phyloP scores from a whole-genome alignment of 2,888 invertebrate genomes.

The Choristoneura rosaceana region DNA sequence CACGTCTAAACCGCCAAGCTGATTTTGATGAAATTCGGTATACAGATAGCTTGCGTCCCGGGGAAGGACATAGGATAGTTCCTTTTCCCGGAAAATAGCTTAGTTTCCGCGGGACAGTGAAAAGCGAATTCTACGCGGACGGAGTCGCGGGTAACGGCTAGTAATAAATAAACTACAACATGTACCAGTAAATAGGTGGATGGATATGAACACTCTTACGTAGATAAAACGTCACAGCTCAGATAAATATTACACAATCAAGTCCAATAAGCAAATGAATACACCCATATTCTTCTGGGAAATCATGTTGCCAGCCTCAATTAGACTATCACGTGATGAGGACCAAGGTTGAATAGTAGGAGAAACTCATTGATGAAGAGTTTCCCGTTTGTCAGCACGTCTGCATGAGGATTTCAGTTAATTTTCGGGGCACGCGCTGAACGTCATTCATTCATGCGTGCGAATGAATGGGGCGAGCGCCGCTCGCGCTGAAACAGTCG shows the following conservation, averaged over 20 bases:
- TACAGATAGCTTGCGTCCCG: too few relatives aligned
- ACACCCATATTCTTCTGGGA: conserved; percentile 15
- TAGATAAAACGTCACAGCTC: conserved; percentile 12
- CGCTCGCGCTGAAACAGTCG: conserved; percentile 67
- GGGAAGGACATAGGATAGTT: too few relatives aligned
- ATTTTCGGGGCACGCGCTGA: conserved; percentile 73
- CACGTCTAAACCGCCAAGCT: too few relatives aligned
- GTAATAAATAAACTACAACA: background rate
- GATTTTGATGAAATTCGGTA: too few relatives aligned
- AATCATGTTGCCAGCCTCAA: background rate
- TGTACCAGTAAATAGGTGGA: background rate
- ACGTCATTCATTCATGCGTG: conserved; percentile 76
- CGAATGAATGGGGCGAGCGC: conserved; percentile 72
- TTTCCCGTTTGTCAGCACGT: conserved; percentile 24
- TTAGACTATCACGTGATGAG: conserved; percentile 6
- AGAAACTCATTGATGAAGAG: conserved; percentile 7
- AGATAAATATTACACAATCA: conserved; percentile 23
- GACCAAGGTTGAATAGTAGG: background rate
- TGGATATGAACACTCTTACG: background rate
- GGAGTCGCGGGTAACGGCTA: too few relatives aligned
- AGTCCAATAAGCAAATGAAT: background rate
- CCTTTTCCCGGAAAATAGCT: too few relatives aligned
- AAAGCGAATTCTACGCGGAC: too few relatives aligned
- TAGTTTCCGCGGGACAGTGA: too few relatives aligned
- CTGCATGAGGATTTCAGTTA: conserved; percentile 63